Evolutionary conservation across 1,140 invertebrate genomes (phyloP).

Genomic region (Heliothis subflexa): DNA sequence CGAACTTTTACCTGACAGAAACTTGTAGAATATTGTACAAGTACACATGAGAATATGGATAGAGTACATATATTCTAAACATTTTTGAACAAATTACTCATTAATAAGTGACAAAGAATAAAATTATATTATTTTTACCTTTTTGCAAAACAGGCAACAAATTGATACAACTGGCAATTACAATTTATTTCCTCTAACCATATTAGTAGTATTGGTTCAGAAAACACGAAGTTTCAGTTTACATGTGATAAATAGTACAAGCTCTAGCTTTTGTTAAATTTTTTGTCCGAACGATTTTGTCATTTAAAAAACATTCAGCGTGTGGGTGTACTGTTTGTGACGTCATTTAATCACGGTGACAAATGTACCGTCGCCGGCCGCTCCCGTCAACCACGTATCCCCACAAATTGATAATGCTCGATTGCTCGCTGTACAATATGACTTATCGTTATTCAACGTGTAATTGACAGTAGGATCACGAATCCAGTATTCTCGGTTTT

Average conservation of each 20-base stretch:
- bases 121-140: not conserved
- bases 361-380: conserved; percentile 56
- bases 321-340: conserved; percentile 52
- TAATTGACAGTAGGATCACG: conserved; percentile 39
- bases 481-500: not conserved
- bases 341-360: conserved; percentile 63
- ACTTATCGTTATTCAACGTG: conserved; percentile 52
- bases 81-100: not conserved
- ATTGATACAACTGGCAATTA: not conserved
- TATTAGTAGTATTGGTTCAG: not conserved
- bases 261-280: not conserved
- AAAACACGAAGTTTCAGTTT: not conserved
- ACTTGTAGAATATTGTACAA: too few relatives aligned
- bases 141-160: not conserved
- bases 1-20: too few relatives aligned
- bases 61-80: not conserved
- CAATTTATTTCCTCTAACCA: conserved; percentile 1
- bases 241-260: not conserved
- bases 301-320: conserved; percentile 39
- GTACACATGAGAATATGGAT: not conserved
- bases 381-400: conserved; percentile 51
- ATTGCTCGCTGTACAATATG: conserved; percentile 50
- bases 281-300: conserved; percentile 22
- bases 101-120: not conserved
- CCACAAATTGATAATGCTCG: conserved; percentile 58